Base-by-base conservation (phyloP, 2,113 vertebrate genomes). In the Prunella fulvescens region DNA sequence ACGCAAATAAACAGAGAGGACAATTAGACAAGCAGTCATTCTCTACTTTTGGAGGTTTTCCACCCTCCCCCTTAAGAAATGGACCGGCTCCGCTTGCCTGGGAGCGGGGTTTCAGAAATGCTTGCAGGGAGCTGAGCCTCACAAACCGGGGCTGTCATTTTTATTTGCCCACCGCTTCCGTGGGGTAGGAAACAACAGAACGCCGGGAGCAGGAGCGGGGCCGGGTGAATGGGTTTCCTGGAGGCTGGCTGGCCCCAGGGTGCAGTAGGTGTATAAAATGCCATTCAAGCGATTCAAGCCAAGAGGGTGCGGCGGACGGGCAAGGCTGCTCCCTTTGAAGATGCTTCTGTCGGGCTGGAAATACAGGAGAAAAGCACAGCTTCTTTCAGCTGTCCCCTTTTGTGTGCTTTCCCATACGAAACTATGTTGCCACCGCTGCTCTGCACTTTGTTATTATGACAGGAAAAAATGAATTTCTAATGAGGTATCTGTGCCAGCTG, bases 401-500 rank as follows among this genome's bases (percentile, higher is more conserved):
- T 98, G 97, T 96, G 97, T 97, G 96, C 96, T 98, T 98, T 98
- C 98, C 98, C 98, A 98, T 96, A 98, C 79, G 94, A 98, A 98
- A 97, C 94, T 95, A 93, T 74, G 92, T 95, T 95, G 93, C 94
- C 97, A 95, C 97, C 91, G 96, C 96, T 62, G 23, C 95, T 96
- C 95, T 91, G 85, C 95, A 98, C 97, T 98, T 98, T 98, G 97
- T 98, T 98, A 98, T 98, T 98, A 98, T 98, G 98, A 98, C 97
- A 97, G 97, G 97, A 97, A 98, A 98, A 98, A 98, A 98, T 98
- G 97, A 98, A 98, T 98, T 98, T 98, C 98, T 98, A 98, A 98
- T 98, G 97, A 97, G 96, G 90, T 97, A 96, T 98, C 97, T 98
- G 97, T 97, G 96, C 98, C 98, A 98, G 98, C 98, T 98, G 98